Base-by-base conservation (phyloP, 2,888 invertebrate genomes). In the Sericinus montela region DNA sequence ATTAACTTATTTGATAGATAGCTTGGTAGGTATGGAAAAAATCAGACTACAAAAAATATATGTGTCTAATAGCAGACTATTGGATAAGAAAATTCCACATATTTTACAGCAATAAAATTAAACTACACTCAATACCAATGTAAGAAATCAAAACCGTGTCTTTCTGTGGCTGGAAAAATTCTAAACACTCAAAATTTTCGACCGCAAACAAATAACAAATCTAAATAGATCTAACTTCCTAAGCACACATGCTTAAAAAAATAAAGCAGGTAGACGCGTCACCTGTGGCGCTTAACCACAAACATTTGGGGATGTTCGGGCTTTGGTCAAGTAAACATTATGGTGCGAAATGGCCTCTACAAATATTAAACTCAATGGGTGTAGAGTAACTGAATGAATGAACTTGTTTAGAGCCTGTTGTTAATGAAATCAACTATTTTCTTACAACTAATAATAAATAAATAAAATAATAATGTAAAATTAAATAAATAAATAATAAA, bases 221-320 rank as follows among this genome's bases (percentile, higher is more conserved):
- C 54, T 56, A 55, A 62, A 60, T 59, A 56, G 55, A 45, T 61
- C 60, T 62, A 68, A 72, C 68, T 69, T 63, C 74, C 70, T 74
- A 71, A 67, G 66, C 65, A 75, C 62, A 75, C 61, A 72, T 56
- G 52, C 59, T 67, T 71, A 77, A 77, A 78, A 77, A 67, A 64
- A 57, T 25, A 16, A 48, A 56, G 60, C 79, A 83, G 80, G 80
- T 81, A 81, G 60, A 64, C 58, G 57, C 62, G 52, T 73, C 80
- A 85, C 82, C 83, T 85, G 84, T 82, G 84, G 85, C 85, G 85
- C 85, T 84, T 69, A 65, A 59, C 58, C 52, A 54, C 62, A 66
- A 63, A 59, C 66, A 68, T 63, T 67, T 50, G 54, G 63, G 65
- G 64, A 65, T 65, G 63, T 68, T 71, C 71, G 63, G 45, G 53